These are phyloP conservation scores for Uria lomvia DNA, from an alignment of 2,113 vertebrate genomes.

Conservation along the genomic window DNA sequence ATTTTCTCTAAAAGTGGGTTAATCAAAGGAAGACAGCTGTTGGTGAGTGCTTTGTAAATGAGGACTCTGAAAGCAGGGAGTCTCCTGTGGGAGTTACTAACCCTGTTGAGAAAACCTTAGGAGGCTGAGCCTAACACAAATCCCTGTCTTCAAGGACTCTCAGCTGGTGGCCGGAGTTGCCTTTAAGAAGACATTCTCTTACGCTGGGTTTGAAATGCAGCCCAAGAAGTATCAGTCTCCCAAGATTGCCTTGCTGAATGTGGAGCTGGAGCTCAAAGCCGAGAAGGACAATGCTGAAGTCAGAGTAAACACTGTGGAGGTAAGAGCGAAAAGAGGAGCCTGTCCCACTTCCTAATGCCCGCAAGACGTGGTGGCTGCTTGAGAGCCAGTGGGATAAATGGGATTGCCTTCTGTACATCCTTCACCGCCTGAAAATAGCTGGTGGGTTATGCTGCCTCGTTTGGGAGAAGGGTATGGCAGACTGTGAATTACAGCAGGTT, in stretches of 20 bases:
- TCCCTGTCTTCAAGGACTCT: conserved; percentile 80
- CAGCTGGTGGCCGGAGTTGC: conserved; percentile 91
- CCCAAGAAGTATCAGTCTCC: conserved; percentile 89
- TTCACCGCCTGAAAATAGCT: not conserved
- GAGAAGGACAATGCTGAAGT: conserved; percentile 97
- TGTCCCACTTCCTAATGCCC: accelerated
- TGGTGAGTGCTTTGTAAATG: not conserved
- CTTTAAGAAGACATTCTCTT: conserved; percentile 99
- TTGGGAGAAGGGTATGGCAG: not conserved
- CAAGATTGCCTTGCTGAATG: conserved; percentile 90
- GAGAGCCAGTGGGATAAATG: not conserved
- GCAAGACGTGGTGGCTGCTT: not conserved
- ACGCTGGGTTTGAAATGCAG: conserved; percentile 98
- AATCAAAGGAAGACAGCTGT: not conserved
- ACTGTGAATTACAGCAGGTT: not conserved
- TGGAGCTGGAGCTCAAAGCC: conserved; percentile 96
- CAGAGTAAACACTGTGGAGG: conserved; percentile 89
- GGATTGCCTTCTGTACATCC: not conserved
- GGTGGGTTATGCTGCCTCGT: not conserved
- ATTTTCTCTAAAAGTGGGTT: not conserved
- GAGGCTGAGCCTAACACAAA: not conserved
- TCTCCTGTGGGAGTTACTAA: not conserved
- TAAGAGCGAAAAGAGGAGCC: conserved; percentile 1
- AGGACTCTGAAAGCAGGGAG: not conserved
- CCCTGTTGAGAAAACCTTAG: not conserved